These are phyloP conservation scores for Pan troglodytes DNA, from an alignment of 2,113 vertebrate species.

Conservation along the genomic window NHGRI_mPanTro3-v2.1_pri NC_072398.2:75188001-75188500, in stretches of 20 bases:
- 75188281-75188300: constrained; percentile 35
- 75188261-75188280: background rate
- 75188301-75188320: constrained; percentile 48
- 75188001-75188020: background rate
- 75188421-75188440: background rate
- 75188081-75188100: background rate
- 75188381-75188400: background rate
- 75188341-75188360: background rate
- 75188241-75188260: background rate
- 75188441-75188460: background rate
- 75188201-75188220: background rate
- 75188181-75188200: background rate
- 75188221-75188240: background rate
- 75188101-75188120: background rate
- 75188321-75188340: constrained; percentile 27
- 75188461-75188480: background rate
- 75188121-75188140: constrained; percentile 33
- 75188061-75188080: background rate
- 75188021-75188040: background rate
- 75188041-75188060: background rate
- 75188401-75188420: background rate
- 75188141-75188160: background rate
- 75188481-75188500: background rate
- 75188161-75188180: background rate
- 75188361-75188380: background rate